Evolutionary conservation across 2,888 invertebrate genomes (phyloP).

Genomic region (Polylopha cassiicola): DNA sequence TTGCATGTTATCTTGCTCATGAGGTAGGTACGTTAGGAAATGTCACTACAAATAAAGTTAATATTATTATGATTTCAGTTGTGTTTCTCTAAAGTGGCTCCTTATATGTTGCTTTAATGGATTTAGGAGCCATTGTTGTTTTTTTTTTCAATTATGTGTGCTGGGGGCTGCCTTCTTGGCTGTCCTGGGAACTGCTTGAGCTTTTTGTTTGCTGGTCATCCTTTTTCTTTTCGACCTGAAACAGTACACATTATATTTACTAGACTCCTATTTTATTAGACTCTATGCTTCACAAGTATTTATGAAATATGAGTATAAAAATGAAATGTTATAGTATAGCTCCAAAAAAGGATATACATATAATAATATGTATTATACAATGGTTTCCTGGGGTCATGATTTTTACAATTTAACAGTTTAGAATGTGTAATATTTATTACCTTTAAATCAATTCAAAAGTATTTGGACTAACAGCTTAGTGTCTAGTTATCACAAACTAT

Average conservation of each 20-base stretch:
- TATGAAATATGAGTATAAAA: no score
- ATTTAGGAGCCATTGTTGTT: slow-evolving; percentile 5
- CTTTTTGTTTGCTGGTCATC: slow-evolving; percentile 58
- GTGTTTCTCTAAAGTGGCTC: background rate
- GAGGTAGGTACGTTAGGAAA: slow-evolving; percentile 50
- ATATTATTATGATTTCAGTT: background rate
- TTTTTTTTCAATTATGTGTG: slow-evolving; percentile 39
- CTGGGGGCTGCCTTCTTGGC: slow-evolving; percentile 52
- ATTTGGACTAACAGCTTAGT: no score
- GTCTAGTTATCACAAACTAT: no score
- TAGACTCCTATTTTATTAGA: no score
- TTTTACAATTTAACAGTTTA: no score
- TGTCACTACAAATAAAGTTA: slow-evolving; percentile 21
- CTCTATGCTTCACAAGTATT: no score
- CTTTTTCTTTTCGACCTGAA: slow-evolving; percentile 63
- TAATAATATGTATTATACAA: no score
- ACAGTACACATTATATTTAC: slow-evolving; percentile 24
- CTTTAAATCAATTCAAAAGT: no score
- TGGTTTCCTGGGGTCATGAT: no score
- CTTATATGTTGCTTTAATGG: background rate
- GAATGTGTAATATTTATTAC: no score
- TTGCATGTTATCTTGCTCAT: slow-evolving; percentile 34
- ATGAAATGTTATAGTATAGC: no score
- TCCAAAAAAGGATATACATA: no score
- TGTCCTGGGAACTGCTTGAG: slow-evolving; percentile 59